Evolutionary conservation across 64 coral and sea anemone genomes (phyloP), one percentile per base, ranked within the genome.

Genomic region (Porites australiensis): DNA sequence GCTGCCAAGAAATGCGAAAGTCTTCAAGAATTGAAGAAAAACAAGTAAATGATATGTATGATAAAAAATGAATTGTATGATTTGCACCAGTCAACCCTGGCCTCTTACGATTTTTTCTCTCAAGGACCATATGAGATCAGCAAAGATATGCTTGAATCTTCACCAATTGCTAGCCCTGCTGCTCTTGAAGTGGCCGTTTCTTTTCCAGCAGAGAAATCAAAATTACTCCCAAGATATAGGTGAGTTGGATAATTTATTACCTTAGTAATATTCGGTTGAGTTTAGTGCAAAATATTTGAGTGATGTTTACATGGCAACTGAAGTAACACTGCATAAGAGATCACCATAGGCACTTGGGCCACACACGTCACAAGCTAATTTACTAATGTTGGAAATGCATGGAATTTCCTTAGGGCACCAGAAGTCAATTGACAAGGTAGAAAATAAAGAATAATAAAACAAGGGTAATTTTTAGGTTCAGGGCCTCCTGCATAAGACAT

Each of bases 201-300:
- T 13, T 77, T 50, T 8, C 49, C 74, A 8, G 16, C 74, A 53
- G 74, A 54, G 15, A 54, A 13, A 8, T 77, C 52, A 3, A 77
- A 19, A 15, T 18, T 19, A n/a, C 47, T 77, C 20, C 74, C 74
- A 52, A 85, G 60, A 67, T 65, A 85, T 15, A 85, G 60, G 60
- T 85, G 5, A 21, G 46, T 21, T 59, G 58, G 2, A 59, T n/a
- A n/a, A n/a, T n/a, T 59, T 59, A 13, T 59, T 7, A 59, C 58
- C 7, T 59, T 59, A 59, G 58, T 59, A 59, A 59, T 59, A 59
- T 37, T 37, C 0, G 27, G 0, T 37, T 37, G 27, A 37, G 27
- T 37, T 37, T 37, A 37, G 27, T 37, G 27, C 27, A 37, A 37
- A 37, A 37, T 37, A 37, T 37, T 37, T 37, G 27, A 37, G 27